Percentiles rank a stretch among this genome's conserved stretches.
Evolutionary conservation across 2,113 vertebrate species (phyloP).

Genomic region (Glaucidium brasilianum): DNA sequence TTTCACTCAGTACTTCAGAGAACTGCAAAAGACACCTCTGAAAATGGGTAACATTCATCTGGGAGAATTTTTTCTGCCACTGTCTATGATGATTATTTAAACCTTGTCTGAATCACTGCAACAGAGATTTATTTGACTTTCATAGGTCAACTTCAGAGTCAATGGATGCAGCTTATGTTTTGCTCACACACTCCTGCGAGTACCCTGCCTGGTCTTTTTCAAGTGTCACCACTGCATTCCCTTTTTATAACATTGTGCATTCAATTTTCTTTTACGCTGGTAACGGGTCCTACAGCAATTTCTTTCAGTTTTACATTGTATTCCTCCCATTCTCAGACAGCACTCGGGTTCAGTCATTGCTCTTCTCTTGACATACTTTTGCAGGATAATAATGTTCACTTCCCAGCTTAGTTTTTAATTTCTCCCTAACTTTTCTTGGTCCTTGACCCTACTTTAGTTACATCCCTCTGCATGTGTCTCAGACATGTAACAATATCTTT

Average conservation of each 20-base stretch:
- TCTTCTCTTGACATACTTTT: slow-evolving; percentile 54
- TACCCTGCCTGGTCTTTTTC: slow-evolving; percentile 20
- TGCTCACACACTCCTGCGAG: neutral
- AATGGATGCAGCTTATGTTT: slow-evolving; percentile 46
- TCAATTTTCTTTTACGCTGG: slow-evolving; percentile 40
- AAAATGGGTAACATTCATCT: neutral
- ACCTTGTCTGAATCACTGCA: neutral
- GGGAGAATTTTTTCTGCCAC: neutral
- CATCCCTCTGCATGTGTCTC: neutral
- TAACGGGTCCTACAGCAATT: slow-evolving; percentile 33
- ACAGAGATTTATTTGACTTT: slow-evolving; percentile 37
- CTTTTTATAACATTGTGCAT: slow-evolving; percentile 24
- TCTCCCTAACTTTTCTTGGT: slow-evolving; percentile 6
- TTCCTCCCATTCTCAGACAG: slow-evolving; percentile 31
- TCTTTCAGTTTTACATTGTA: slow-evolving; percentile 25
- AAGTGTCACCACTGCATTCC: slow-evolving; percentile 38
- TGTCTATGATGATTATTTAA: slow-evolving; percentile 30
- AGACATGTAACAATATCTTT: neutral
- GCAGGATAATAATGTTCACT: slow-evolving; percentile 46
- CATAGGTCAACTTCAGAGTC: slow-evolving; percentile 27
- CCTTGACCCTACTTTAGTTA: slow-evolving; percentile 12
- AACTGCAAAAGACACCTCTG: slow-evolving; percentile 40
- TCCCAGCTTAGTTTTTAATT: slow-evolving; percentile 51
- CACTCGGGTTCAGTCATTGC: neutral
- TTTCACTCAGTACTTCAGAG: neutral